Evolutionary conservation across 1,140 invertebrate species (phyloP), one percentile per base, ranked within the genome.

Genomic region (Papilio xuthus): DNA sequence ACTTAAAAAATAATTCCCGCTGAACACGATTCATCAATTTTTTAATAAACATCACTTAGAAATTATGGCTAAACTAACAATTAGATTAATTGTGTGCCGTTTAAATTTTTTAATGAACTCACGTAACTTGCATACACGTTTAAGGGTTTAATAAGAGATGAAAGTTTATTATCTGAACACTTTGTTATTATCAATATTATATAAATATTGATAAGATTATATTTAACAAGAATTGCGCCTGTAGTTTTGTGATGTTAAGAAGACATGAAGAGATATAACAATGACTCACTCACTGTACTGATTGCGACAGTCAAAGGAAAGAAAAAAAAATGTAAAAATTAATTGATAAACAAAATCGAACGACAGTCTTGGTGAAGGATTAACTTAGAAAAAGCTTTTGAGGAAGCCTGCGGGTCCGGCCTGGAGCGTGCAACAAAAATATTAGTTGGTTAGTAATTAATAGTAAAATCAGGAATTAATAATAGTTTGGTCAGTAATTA

Each of bases 361-460:
- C 84, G 90, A 91, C 92, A 94, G 92, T 94, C 91, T 94, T 94
- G 89, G 87, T 88, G 90, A 90, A 92, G 88, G 85, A 90, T 84
- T 92, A 93, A 93, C 93, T 97, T 97, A 97, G 96, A 97, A 97
- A 95, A 97, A 97, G 96, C 97, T 97, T 95, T 97, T 97, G 94
- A 97, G 96, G 96, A 97, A 97, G 95, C 97, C 97, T 93, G 97
- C 96, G 91, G 97, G 96, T 94, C 96, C 96, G 94, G 97, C 96
- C 96, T 97, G 81, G 44, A 82, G 87, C 90, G 84, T 89, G 87
- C 76, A 92, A 92, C 85, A 87, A 83, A 85, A 82, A 83, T 78
- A 82, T 89, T 89, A 88, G 84, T 89, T 41, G 78, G 81, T 90
- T 90, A 90, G 80, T 87, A 83, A 20, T 74, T 42, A 50, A 32